Base-by-base conservation (phyloP, 2,888 invertebrate genomes). In the Abrostola tripartita region DNA sequence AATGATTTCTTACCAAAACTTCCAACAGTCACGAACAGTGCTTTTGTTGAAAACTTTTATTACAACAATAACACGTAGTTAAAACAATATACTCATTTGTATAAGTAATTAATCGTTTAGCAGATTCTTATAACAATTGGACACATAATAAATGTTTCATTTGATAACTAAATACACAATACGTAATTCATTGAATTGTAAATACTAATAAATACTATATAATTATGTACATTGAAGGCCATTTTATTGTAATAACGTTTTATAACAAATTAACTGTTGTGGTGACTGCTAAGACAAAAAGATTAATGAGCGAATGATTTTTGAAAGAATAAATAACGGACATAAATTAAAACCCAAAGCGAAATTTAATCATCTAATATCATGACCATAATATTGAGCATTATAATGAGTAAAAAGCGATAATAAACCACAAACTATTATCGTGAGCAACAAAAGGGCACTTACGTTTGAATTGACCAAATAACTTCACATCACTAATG, bases 351-450 rank as follows among this genome's bases (percentile, higher is more conserved):
- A 90, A 88, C 79, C 83, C 82, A 84, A 87, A 86, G 82, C 76
- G 75, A 88, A 84, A 72, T 81, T 86, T 85, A 87, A 91, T 88
- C 80, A 87, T 88, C 90, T 92, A 93, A 92, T 92, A 92, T 92
- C 92, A 92, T 90, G 91, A 91, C 86, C 87, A 89, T 85, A 90
- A 88, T 86, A 90, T 93, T 94, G 94, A 94, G 94, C 94, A 94
- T 94, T 93, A 85, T 84, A 88, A 91, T 93, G 93, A 94, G 93
- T 94, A 93, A 93, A 85, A 89, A 87, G 83, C 85, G 80, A 85
- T 82, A 79, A 81, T 81, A 84, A 86, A 88, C 84, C 76, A 81
- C 79, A 81, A 81, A 89, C 78, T 83, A 83, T 84, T 82, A 69
- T 79, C 79, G 74, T 90, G 91, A 92, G 92, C 92, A 92, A 92